Conservation (phyloP, 2,888 invertebrate genomes). For the Hedychridium roseum region DNA sequence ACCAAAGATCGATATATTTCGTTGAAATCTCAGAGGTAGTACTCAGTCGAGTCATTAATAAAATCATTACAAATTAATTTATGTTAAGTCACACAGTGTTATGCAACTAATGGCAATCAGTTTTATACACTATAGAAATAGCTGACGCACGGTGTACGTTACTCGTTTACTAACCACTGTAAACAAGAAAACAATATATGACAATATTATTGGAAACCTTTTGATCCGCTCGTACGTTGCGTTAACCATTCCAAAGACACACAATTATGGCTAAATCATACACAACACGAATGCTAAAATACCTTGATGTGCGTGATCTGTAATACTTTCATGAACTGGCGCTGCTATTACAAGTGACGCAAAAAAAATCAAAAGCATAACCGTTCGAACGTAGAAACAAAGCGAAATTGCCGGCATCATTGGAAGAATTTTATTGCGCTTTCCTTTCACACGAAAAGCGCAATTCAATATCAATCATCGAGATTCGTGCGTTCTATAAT, state of each 20-base stretch:
- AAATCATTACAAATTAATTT: constrained; percentile 7
- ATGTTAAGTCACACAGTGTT: constrained; percentile 26
- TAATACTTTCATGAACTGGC: constrained; percentile 47
- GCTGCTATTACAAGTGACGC: constrained; percentile 39
- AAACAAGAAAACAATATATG: neutral
- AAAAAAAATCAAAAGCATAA: constrained; percentile 29
- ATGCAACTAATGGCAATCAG: constrained; percentile 27
- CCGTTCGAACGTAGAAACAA: constrained; percentile 17
- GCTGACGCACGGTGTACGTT: constrained; percentile 21
- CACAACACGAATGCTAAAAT: constrained; percentile 47
- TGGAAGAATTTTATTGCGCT: too few species aligned
- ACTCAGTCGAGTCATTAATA: too few species aligned
- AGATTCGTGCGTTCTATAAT: neutral
- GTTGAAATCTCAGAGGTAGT: too few species aligned
- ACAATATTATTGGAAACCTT: too few species aligned
- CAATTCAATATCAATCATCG: neutral
- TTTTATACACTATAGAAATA: constrained; percentile 33
- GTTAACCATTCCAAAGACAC: constrained; percentile 26
- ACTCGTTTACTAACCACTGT: neutral
- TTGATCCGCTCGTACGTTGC: too few species aligned
- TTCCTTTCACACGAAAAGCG: neutral
- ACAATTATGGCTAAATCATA: too few species aligned
- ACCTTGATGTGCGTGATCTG: constrained; percentile 52
- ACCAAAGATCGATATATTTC: too few species aligned
- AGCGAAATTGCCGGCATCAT: too few species aligned